Evolutionary conservation across 2,113 vertebrate species (phyloP), one percentile per base, ranked within the genome.

Genomic region (Pterophyllum scalare): DNA sequence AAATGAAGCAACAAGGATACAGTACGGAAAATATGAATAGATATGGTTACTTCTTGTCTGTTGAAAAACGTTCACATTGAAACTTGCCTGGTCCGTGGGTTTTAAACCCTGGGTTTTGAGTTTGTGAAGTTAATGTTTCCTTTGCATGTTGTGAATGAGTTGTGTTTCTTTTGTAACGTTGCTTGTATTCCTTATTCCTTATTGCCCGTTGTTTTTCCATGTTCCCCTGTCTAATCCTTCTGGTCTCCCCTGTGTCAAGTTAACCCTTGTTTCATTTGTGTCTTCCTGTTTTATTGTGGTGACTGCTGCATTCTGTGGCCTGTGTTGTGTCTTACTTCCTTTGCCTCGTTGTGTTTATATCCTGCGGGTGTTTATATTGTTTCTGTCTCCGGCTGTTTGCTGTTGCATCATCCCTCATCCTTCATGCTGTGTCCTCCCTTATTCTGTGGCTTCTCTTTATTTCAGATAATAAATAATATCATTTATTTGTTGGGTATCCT

Each of bases 241-340:
- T 49, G 15, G 14, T 20, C 11, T 40, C 60, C 10, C 33, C 12
- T 0, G 20, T 15, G 61, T 64, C 33, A 64, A 8, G 7, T 13
- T 24, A 15, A 64, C 35, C 35, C 35, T 24, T 2, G 12, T 65
- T 65, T 64, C n/a, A 15, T 64, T 15, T 64, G 12, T 15, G 61
- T 65, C n/a, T 65, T 43, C 4, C 35, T 40, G 61, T n/a, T 64
- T 40, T 40, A 64, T 22, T 64, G 38, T 64, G 20, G 6, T 64
- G 8, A 64, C 33, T 38, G 35, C 10, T 38, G 9, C 11, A 0
- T 10, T 38, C 35, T 38, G 35, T 38, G 7, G 2, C 35, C 4
- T 2, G 6, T 22, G 1, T 15, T 40, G 33, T 7, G 1, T 24
- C 15, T 40, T 10, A 35, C 35, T 24, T 65, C 35, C 7, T 5